phyloP scores from a whole-genome alignment of 2,888 invertebrate species.

The Agapostemon virescens region DNA sequence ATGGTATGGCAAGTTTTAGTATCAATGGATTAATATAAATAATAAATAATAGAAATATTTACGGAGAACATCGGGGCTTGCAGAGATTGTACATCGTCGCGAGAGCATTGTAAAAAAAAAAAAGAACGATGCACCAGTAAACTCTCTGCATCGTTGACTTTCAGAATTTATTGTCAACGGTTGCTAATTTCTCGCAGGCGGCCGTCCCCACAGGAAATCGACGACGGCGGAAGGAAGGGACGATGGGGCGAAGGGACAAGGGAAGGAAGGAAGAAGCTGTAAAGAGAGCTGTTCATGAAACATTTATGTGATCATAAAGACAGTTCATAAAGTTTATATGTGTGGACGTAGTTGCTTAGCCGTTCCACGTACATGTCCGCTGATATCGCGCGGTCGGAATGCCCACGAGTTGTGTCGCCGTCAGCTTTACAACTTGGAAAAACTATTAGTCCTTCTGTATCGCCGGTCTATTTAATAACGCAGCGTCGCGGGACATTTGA shows the following conservation, averaged over 20 bases:
- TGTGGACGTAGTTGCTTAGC: slow-evolving; percentile 61
- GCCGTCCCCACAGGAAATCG: slow-evolving; percentile 45
- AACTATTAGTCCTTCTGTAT: slow-evolving; percentile 51
- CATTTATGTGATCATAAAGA: slow-evolving; percentile 70
- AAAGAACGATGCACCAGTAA: background rate
- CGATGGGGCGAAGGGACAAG: background rate
- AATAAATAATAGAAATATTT: too few species aligned
- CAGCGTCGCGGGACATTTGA: background rate
- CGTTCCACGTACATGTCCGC: slow-evolving; percentile 50
- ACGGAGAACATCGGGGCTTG: background rate
- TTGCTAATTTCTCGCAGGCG: slow-evolving; percentile 46
- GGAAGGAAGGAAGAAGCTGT: slow-evolving; percentile 50
- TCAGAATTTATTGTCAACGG: background rate
- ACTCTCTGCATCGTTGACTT: background rate
- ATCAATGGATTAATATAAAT: too few species aligned
- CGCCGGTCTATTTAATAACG: slow-evolving; percentile 21
- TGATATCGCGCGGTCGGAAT: slow-evolving; percentile 60
- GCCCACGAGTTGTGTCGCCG: slow-evolving; percentile 46
- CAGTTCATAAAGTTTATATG: slow-evolving; percentile 70
- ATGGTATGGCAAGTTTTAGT: too few species aligned
- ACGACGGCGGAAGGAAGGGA: slow-evolving; percentile 43
- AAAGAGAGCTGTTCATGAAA: slow-evolving; percentile 68
- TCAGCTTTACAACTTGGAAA: slow-evolving; percentile 63
- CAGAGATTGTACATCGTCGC: background rate
- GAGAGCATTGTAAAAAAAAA: background rate